Conservation (phyloP, 2,888 invertebrate species). For the Bugulina stolonifera region DNA sequence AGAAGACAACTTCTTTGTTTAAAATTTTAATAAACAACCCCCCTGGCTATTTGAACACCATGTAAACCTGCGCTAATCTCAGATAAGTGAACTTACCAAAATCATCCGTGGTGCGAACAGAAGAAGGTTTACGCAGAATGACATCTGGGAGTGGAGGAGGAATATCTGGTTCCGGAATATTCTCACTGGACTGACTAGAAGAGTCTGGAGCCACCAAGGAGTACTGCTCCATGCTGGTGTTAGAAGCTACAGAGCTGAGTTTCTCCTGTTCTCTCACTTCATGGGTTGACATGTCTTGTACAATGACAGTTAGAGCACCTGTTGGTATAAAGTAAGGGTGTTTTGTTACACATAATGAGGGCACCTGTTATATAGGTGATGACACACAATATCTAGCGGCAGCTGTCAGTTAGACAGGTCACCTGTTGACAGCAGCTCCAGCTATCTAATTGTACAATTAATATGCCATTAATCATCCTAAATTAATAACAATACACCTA, state of each 20-base stretch:
- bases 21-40: too few relatives aligned
- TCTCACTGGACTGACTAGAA: neutral
- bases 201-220: neutral
- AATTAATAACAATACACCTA: too few relatives aligned
- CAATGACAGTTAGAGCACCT: slow-evolving; percentile 70
- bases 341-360: too few relatives aligned
- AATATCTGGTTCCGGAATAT: neutral
- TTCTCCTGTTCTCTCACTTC: slow-evolving; percentile 65
- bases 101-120: neutral
- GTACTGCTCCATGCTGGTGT: slow-evolving; percentile 11
- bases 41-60: too few relatives aligned
- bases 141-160: neutral
- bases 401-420: too few relatives aligned
- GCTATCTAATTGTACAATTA: too few relatives aligned
- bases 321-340: slow-evolving; percentile 26
- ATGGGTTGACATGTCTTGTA: slow-evolving; percentile 72
- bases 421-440: too few relatives aligned
- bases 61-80: too few relatives aligned
- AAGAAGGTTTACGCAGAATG: neutral
- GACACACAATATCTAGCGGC: too few relatives aligned
- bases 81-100: neutral
- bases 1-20: too few relatives aligned
- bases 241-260: slow-evolving; percentile 1
- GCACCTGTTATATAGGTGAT: too few relatives aligned
- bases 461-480: too few relatives aligned